phyloP scores from a whole-genome alignment of 2,888 invertebrate genomes.

The Hemistola chrysoprasaria region DNA sequence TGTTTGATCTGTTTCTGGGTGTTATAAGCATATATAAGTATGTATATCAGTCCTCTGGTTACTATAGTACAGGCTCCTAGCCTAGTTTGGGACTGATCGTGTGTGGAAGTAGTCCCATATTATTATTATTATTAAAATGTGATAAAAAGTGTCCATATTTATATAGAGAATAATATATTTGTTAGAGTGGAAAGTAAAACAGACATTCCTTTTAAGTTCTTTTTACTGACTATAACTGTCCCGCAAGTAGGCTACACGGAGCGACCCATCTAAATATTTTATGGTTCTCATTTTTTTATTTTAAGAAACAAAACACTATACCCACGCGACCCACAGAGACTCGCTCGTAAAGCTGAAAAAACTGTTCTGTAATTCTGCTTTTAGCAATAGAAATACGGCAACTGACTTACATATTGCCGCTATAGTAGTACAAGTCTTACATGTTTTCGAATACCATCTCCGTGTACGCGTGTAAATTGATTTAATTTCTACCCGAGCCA shows the following conservation, averaged over 20 bases:
- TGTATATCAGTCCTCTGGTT: too few relatives aligned
- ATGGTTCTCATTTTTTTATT: conserved; percentile 38
- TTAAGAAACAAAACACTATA: conserved; percentile 51
- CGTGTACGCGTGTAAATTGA: conserved; percentile 41
- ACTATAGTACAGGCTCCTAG: too few relatives aligned
- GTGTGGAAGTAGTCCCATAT: too few relatives aligned
- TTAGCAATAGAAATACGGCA: conserved; percentile 61
- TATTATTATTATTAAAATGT: too few relatives aligned
- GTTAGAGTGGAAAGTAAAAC: background rate
- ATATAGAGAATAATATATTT: background rate
- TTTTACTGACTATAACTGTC: conserved; percentile 1
- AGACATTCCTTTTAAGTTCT: background rate
- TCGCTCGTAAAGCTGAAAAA: conserved; percentile 59
- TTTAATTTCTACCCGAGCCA: conserved; percentile 42
- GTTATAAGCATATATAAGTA: too few relatives aligned
- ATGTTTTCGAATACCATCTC: conserved; percentile 35
- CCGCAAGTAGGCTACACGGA: conserved; percentile 18
- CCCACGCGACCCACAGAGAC: conserved; percentile 41
- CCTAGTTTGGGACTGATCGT: too few relatives aligned
- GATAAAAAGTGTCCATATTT: background rate
- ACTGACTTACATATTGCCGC: conserved; percentile 18
- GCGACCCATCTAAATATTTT: conserved; percentile 31
- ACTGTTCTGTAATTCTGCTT: conserved; percentile 68
- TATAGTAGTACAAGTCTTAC: conserved; percentile 51
- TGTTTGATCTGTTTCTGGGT: too few relatives aligned